Base-by-base conservation (phyloP, 2,113 vertebrate genomes). In the Bostrychus sinensis region DNA sequence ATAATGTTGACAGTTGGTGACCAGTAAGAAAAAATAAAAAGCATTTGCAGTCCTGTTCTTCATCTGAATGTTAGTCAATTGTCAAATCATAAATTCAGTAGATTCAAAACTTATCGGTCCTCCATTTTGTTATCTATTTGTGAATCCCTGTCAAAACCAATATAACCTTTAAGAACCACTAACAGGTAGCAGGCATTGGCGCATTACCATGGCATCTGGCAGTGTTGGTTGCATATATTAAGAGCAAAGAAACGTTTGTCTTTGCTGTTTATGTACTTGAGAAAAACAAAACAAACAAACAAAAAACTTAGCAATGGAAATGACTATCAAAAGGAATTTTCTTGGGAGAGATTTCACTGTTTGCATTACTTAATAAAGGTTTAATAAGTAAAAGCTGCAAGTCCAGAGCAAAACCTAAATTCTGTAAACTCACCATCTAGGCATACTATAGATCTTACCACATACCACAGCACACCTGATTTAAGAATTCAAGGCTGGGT, bases 1-100 rank as follows among this genome's bases (percentile, higher is more conserved):
- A 41, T 32, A 73, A 74, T 66, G 46, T 2, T 73, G 79, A 78
- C 70, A 74, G 73, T 75, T 75, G 79, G 64, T 59, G 43, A 45
- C n/a, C 16, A 51, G 22, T n/a, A 50, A 43, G 69, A 65, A 63
- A 62, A 42, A 42, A 19, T 22, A 48, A 48, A 48, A 7, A 48
- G 22, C 22, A 13, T 48, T 48, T 48, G 22, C 45, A 14, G 20
- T 48, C 4, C 12, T n/a, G n/a, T n/a, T n/a, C n/a, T n/a, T n/a
- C n/a, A n/a, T n/a, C n/a, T n/a, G n/a, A n/a, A n/a, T n/a, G n/a
- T n/a, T n/a, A n/a, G n/a, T n/a, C n/a, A n/a, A 11, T 48, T 48
- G 45, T 14, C 45, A 11, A 11, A 25, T 48, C 6, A 25, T 48
- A 20, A 25, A 48, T 16, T 25, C 45, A 25, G 22, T 25, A 22